Evolutionary conservation across 1,140 invertebrate genomes (phyloP).

Genomic region (Trichonephila clavipes): DNA sequence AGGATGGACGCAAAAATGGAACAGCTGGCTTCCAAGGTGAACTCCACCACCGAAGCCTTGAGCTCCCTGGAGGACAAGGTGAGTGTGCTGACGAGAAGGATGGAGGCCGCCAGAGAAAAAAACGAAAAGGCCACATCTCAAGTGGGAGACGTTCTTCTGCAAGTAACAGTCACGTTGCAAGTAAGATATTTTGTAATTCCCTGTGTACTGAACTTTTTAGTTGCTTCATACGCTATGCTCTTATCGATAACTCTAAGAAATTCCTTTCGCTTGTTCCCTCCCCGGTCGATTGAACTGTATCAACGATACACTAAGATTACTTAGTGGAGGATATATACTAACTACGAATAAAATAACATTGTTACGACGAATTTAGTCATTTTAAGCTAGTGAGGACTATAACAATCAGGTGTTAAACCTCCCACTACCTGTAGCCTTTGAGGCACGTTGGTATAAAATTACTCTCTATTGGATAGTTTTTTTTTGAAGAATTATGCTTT

Average conservation of each 20-base stretch:
- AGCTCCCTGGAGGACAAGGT: conserved; percentile 37
- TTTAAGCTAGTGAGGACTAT: too few relatives aligned
- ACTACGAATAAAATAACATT: too few relatives aligned
- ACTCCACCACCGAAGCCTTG: background rate
- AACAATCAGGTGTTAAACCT: too few relatives aligned
- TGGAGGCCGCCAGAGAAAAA: conserved; percentile 22
- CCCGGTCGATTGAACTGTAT: too few relatives aligned
- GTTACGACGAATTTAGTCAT: too few relatives aligned
- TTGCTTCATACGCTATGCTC: background rate
- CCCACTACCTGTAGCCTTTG: too few relatives aligned
- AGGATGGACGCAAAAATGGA: background rate
- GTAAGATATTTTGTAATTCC: background rate
- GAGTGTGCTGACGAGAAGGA: background rate
- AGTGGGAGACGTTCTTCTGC: conserved; percentile 45
- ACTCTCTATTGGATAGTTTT: too few relatives aligned
- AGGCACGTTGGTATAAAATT: too few relatives aligned
- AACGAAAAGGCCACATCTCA: conserved; percentile 27
- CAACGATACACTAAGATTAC: too few relatives aligned
- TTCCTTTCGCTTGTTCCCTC: background rate
- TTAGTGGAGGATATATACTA: too few relatives aligned
- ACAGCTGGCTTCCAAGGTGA: background rate
- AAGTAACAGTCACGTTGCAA: conserved; percentile 57
- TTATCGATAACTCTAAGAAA: background rate
- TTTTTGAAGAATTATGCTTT: too few relatives aligned
- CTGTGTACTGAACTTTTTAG: too few relatives aligned